Evolutionary conservation across 2,888 invertebrate species (phyloP).

Genomic region (Agrochola macilenta): DNA sequence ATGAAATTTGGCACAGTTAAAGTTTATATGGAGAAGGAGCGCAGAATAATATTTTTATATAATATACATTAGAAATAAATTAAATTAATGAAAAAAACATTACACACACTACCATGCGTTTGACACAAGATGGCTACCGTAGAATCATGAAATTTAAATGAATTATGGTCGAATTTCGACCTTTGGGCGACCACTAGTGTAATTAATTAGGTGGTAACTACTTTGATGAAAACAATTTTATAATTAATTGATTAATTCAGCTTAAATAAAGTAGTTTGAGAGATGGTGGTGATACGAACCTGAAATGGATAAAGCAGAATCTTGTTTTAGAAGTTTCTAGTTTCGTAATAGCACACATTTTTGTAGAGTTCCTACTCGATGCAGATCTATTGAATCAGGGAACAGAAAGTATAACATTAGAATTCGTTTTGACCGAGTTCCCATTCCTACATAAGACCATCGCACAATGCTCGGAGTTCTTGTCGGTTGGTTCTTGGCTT

Average conservation of each 20-base stretch:
- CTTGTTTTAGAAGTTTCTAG: not conserved
- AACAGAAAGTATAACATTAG: not conserved
- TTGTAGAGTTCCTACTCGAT: not conserved
- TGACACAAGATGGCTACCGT: too few relatives aligned
- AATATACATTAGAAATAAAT: too few relatives aligned
- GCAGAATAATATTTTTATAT: too few relatives aligned
- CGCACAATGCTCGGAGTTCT: not conserved
- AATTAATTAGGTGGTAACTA: not conserved
- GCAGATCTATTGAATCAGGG: not conserved
- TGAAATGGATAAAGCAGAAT: not conserved
- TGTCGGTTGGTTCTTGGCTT: not conserved
- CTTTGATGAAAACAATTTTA: not conserved
- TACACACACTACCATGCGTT: too few relatives aligned
- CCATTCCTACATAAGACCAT: not conserved
- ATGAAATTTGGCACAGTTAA: too few relatives aligned
- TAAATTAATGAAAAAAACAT: too few relatives aligned
- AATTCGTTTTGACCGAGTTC: not conserved
- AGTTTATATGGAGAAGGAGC: too few relatives aligned
- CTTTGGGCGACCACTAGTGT: too few relatives aligned
- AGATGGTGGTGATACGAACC: not conserved
- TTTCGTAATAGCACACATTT: not conserved
- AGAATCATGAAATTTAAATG: too few relatives aligned
- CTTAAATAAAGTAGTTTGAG: not conserved
- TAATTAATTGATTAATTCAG: not conserved
- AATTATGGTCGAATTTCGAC: too few relatives aligned